Evolutionary conservation across 1,140 invertebrate genomes (phyloP).

Genomic region (Heliconius nattereri): DNA sequence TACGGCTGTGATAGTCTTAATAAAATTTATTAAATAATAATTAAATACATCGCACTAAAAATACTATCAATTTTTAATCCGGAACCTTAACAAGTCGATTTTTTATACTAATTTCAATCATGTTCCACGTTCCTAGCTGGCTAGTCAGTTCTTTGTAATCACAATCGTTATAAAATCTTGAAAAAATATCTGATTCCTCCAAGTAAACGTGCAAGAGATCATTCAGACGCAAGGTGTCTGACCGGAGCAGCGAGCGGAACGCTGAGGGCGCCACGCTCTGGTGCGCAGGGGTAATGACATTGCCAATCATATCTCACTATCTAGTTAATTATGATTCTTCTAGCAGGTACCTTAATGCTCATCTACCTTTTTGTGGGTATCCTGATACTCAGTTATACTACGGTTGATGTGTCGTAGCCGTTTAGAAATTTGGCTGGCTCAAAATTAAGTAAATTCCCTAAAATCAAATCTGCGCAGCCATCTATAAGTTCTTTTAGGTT

Average conservation of each 20-base stretch:
- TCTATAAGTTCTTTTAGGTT: too few species aligned
- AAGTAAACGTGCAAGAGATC: conserved; percentile 37
- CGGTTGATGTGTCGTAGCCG: too few species aligned
- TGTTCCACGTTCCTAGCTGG: background rate
- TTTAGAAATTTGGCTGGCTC: too few species aligned
- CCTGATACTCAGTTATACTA: too few species aligned
- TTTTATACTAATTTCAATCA: background rate
- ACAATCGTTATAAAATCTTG: conserved; percentile 15
- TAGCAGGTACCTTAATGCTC: conserved; percentile 4
- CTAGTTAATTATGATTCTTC: conserved; percentile 33
- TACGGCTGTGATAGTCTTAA: too few species aligned
- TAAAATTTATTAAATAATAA: too few species aligned
- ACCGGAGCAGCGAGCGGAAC: conserved; percentile 61
- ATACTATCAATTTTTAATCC: too few species aligned
- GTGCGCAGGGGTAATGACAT: conserved; percentile 63
- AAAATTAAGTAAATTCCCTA: too few species aligned
- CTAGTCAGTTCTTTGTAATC: background rate
- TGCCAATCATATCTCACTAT: conserved; percentile 72
- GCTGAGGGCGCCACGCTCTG: conserved; percentile 64
- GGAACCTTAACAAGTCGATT: background rate
- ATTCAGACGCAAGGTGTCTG: conserved; percentile 57
- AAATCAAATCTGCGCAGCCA: too few species aligned
- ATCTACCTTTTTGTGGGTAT: background rate
- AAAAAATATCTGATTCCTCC: conserved; percentile 26
- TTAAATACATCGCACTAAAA: too few species aligned